Conservation (phyloP, 2,113 vertebrate genomes). For the Dicerorhinus sumatrensis region DNA sequence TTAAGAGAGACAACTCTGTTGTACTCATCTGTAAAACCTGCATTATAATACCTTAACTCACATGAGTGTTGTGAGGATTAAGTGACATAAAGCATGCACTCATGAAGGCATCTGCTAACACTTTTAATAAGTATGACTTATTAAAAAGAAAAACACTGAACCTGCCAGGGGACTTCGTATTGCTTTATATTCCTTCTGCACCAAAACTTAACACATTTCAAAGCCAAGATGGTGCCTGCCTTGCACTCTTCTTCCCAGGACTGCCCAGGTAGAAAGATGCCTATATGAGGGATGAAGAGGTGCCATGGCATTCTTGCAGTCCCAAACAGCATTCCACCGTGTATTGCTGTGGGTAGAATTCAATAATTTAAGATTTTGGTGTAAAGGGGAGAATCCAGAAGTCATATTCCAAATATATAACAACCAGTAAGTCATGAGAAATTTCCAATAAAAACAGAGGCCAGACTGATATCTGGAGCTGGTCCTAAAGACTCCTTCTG, state of each 20-base stretch:
- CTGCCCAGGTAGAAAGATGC: not conserved
- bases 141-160: not conserved
- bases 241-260: not conserved
- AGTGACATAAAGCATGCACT: not conserved
- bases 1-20: not conserved
- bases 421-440: not conserved
- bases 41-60: not conserved
- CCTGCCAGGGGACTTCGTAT: not conserved
- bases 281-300: accelerated
- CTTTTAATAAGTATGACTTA: no score
- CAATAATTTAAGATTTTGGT: not conserved
- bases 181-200: not conserved
- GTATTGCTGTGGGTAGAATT: not conserved
- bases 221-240: accelerated
- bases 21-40: not conserved
- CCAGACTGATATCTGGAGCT: not conserved
- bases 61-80: no score
- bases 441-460: not conserved
- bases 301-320: not conserved
- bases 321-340: not conserved
- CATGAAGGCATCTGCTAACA: not conserved
- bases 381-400: not conserved
- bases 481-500: not conserved
- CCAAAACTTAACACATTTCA: not conserved
- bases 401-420: not conserved